Evolutionary conservation across 1,140 invertebrate genomes (phyloP).

Genomic region (Ditylenchus dipsaci): DNA sequence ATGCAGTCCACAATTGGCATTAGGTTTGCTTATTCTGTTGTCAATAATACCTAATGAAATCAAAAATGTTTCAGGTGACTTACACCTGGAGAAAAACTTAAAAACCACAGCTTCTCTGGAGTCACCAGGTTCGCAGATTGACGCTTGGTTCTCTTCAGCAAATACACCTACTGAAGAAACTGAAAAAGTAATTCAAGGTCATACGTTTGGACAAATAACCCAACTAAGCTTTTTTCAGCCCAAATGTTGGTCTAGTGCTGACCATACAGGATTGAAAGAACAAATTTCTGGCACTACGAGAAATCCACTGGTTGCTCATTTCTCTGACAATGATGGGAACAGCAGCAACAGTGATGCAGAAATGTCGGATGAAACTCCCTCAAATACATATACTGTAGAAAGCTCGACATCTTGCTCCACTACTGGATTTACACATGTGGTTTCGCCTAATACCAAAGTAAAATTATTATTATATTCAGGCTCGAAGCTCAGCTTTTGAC

Average conservation of each 20-base stretch:
- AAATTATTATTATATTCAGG: too few species aligned
- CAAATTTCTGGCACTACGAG: conserved; percentile 4
- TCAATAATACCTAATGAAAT: too few species aligned
- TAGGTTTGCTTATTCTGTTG: too few species aligned
- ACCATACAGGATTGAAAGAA: neutral
- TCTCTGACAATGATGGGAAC: conserved; percentile 3
- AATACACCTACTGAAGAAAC: neutral
- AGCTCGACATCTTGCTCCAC: conserved; percentile 16
- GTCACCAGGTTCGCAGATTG: neutral
- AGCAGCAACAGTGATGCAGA: neutral
- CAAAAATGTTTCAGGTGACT: neutral
- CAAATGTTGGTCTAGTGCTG: neutral
- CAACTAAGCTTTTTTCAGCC: too few species aligned
- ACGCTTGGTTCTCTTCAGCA: conserved; percentile 13
- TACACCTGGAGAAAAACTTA: neutral
- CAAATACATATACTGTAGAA: neutral
- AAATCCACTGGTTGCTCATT: conserved; percentile 20
- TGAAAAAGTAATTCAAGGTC: neutral
- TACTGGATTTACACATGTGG: conserved; percentile 8
- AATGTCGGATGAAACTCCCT: neutral
- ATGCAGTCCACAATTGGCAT: too few species aligned
- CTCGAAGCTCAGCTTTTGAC: too few species aligned
- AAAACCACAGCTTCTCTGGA: too few species aligned
- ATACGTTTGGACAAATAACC: neutral
- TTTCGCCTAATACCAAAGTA: neutral